phyloP scores from a whole-genome alignment of 1,140 invertebrate species.

The Drosophila seguyi region DNA sequence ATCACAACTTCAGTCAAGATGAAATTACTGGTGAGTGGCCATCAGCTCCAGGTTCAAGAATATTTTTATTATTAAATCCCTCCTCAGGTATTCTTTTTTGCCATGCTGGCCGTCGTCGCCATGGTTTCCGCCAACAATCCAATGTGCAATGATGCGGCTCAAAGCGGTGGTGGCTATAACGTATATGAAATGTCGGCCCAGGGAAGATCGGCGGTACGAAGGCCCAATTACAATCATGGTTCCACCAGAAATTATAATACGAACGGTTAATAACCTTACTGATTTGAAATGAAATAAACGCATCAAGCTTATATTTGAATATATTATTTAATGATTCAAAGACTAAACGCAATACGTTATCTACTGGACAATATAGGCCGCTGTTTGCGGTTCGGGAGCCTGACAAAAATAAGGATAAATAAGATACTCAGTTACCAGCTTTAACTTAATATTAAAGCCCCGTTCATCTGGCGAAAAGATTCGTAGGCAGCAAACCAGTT shows the following conservation, averaged over 20 bases:
- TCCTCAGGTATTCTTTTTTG: background rate
- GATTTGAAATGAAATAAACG: background rate
- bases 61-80: background rate
- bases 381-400: too few relatives aligned
- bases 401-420: too few relatives aligned
- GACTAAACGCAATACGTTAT: too few relatives aligned
- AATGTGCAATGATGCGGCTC: background rate
- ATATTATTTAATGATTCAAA: too few relatives aligned
- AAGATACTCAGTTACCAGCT: too few relatives aligned
- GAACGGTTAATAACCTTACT: background rate
- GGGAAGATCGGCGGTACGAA: background rate
- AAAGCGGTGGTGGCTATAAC: background rate
- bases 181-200: background rate
- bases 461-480: too few relatives aligned
- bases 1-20: background rate
- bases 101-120: background rate
- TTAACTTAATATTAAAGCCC: too few relatives aligned
- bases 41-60: background rate
- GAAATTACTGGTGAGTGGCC: conserved; percentile 1
- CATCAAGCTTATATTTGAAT: background rate
- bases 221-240: background rate
- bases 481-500: too few relatives aligned
- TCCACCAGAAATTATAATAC: background rate
- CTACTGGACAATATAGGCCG: too few relatives aligned
- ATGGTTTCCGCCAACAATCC: conserved; percentile 5